Evolutionary conservation across 1,140 invertebrate genomes (phyloP), one percentile per base, ranked within the genome.

Genomic region (Choristoneura fumiferana): DNA sequence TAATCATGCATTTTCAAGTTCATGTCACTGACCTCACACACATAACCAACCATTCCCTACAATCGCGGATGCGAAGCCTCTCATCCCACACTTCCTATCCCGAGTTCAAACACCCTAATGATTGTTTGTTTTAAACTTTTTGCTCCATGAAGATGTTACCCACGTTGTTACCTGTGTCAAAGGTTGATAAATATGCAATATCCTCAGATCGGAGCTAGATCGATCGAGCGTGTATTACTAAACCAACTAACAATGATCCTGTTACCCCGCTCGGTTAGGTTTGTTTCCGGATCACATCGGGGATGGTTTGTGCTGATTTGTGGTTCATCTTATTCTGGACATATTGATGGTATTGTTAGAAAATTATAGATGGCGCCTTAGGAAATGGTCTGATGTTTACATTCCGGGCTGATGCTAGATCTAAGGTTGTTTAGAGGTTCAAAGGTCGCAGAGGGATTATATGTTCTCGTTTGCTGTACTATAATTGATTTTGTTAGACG

Each of bases 171-270:
- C 78, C 69, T 71, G 73, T 87, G 84, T 87, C 84, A 87, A 81
- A 87, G 84, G 84, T 87, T 87, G 84, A 84, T 86, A 87, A 86
- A 87, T 84, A 86, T 87, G 83, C 83, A 87, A 81, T 87, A 87
- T 81, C 78, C 77, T 63, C 38, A 70, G 73, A 79, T 82, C 71
- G 74, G 82, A 76, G 78, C 65, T 34, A 68, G 70, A 84, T 87
- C 81, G 84, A 84, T 81, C 76, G 69, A 70, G 71, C 78, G 78
- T 83, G 81, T 76, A 76, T 65, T 64, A 52, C 62, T 18, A 33
- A 62, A 72, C 81, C 79, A 76, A 4, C 49, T 0, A 36, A 67
- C 35, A 4, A 18, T 59, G 72, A 73, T 8, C 73, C 63, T 8
- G 38, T n/a, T 12, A 18, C 10, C 55, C 67, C 53, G 34, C 40